A percentile compares a stretch with the other conserved stretches of the same genome.
Conservation (phyloP, 1,140 invertebrate species). For the Doryteuthis pealeii region DNA sequence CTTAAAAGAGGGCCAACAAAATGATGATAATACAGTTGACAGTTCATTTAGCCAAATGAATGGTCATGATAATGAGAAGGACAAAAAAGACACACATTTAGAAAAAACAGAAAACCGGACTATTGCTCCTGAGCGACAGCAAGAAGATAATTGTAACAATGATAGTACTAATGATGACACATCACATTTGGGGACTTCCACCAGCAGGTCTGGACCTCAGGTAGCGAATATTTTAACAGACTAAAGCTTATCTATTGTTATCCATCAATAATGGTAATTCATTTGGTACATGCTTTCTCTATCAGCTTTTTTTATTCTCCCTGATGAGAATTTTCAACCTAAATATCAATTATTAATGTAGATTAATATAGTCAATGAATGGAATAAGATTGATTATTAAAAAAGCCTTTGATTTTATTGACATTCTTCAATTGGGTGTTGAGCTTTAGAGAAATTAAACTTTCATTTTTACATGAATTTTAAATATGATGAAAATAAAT, state of each 20-base stretch:
- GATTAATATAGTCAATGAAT: no score
- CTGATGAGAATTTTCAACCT: no score
- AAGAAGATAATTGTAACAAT: neutral
- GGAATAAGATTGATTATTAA: no score
- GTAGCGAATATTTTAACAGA: neutral
- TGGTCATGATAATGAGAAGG: neutral
- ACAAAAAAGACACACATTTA: neutral
- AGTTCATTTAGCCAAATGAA: constrained; percentile 6
- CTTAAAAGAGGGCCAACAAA: neutral
- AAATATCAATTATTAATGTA: no score
- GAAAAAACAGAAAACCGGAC: constrained; percentile 4
- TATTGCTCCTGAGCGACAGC: neutral
- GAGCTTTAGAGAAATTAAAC: no score
- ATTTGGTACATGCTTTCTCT: no score
- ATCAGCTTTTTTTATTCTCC: no score
- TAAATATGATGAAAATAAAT: no score
- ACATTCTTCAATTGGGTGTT: no score
- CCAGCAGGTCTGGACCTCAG: constrained; percentile 8
- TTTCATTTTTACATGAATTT: no score
- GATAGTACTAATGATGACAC: neutral
- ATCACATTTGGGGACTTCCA: neutral
- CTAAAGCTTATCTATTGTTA: neutral
- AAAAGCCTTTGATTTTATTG: no score
- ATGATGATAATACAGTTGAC: neutral
- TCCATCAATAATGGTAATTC: no score